Evolutionary conservation across 2,113 vertebrate genomes (phyloP), one percentile per base, ranked within the genome.

Genomic region (Tachycineta bicolor): DNA sequence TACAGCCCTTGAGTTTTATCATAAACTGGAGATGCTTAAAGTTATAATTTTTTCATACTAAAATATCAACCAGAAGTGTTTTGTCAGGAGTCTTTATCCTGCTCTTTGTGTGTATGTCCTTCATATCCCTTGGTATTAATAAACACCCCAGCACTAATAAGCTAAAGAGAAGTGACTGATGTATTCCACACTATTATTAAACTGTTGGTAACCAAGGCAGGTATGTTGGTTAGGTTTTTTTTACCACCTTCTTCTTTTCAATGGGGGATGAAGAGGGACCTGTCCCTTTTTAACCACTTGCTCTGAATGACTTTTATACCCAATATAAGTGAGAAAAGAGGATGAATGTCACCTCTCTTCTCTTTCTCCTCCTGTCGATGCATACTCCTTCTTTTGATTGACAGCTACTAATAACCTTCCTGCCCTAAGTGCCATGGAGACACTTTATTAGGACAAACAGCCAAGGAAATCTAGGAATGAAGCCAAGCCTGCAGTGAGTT

Each of bases 401-500:
- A 99, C 99, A 99, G 98, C 98, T 98, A 98, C 98, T 99, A 99
- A 99, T 98, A 98, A 98, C 96, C 93, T 97, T 98, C 98, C 97
- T 98, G 98, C 99, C 98, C 98, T 98, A 98, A 98, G 97, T 98
- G 98, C 98, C 98, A 98, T 95, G 96, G 98, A 98, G 98, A 98
- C 97, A 97, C 97, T 98, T 98, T 98, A 98, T 98, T 98, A 99
- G 98, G 98, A 98, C 98, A 98, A 98, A 98, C 98, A 98, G 98
- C 98, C 98, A 98, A 98, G 97, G 98, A 98, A 98, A 98, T 98
- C 97, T 98, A 98, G 98, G 98, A 99, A 98, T 97, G 97, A 98
- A 97, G 98, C 98, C 98, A 99, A 99, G 98, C 98, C 98, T 98
- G 98, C 96, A 98, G 98, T 98, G 98, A 99, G 98, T 99, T 99